Conservation (phyloP, 2,888 invertebrate genomes). For the Melipona bicolor region DNA sequence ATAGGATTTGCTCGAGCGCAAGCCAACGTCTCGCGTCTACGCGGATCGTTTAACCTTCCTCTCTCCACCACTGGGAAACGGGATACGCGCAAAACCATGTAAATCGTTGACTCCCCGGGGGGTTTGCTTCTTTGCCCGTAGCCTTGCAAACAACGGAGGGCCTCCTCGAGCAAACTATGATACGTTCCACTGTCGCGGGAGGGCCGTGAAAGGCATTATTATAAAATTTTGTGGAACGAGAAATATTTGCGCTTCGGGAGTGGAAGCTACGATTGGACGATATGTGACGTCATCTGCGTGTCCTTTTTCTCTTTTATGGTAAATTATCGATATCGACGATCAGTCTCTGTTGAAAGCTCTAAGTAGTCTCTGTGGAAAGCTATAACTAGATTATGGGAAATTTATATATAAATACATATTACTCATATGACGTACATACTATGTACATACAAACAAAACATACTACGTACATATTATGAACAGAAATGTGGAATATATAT, state of each 20-base stretch:
- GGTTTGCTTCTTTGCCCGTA: background rate
- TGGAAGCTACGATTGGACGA: background rate
- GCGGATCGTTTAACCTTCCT: background rate
- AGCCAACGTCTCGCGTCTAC: conserved; percentile 1
- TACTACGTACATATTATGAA: no score
- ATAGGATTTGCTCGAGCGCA: conserved; percentile 2
- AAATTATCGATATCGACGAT: background rate
- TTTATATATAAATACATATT: no score
- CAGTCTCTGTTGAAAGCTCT: no score
- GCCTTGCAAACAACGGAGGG: conserved; percentile 9
- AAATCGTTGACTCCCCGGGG: conserved; percentile 9
- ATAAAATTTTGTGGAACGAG: background rate
- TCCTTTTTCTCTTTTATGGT: background rate
- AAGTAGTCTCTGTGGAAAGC: no score
- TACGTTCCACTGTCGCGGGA: background rate
- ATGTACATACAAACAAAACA: no score
- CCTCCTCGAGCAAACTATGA: background rate
- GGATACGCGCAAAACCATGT: conserved; percentile 10
- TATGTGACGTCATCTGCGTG: background rate
- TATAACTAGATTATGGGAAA: no score
- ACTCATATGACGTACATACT: no score
- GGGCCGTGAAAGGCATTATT: background rate
- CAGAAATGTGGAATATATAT: no score
- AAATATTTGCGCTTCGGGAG: background rate
- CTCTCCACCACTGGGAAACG: background rate